These are phyloP conservation scores for Parambassis ranga DNA, from an alignment of 2,797 vertebrate species.

Conservation along the genomic window DNA sequence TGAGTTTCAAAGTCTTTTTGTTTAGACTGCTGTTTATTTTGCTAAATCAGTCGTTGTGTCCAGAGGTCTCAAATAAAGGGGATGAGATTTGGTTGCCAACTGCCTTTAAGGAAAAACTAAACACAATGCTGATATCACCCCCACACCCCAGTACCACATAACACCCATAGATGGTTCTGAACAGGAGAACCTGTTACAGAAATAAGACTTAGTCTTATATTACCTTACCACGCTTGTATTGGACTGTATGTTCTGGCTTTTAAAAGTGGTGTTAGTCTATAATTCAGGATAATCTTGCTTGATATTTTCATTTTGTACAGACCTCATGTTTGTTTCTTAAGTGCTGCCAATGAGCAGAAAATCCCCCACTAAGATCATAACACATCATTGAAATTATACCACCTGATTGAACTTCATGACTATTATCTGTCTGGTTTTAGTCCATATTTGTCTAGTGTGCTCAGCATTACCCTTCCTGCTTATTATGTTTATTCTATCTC, in stretches of 20 bases:
- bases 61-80: constrained; percentile 17
- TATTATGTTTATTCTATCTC: constrained; percentile 23
- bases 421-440: constrained; percentile 44
- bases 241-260: background rate
- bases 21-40: too few species aligned
- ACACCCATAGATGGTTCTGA: background rate
- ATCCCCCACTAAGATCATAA: background rate
- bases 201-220: background rate
- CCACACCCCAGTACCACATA: too few species aligned
- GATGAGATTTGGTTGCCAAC: constrained; percentile 17
- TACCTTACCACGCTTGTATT: background rate
- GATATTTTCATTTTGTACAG: background rate
- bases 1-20: too few species aligned
- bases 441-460: constrained; percentile 40
- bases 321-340: constrained; percentile 7
- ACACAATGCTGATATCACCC: too few species aligned
- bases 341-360: constrained; percentile 23
- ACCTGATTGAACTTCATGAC: constrained; percentile 28
- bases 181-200: background rate
- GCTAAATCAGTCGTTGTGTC: background rate
- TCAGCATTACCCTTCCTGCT: constrained; percentile 16
- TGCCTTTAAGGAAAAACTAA: too few species aligned
- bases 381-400: constrained; percentile 27
- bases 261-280: background rate
- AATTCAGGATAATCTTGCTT: background rate